Evolutionary conservation across 2,113 vertebrate species (phyloP), one percentile per base, ranked within the genome.

Genomic region (Oxyura jamaicensis): DNA sequence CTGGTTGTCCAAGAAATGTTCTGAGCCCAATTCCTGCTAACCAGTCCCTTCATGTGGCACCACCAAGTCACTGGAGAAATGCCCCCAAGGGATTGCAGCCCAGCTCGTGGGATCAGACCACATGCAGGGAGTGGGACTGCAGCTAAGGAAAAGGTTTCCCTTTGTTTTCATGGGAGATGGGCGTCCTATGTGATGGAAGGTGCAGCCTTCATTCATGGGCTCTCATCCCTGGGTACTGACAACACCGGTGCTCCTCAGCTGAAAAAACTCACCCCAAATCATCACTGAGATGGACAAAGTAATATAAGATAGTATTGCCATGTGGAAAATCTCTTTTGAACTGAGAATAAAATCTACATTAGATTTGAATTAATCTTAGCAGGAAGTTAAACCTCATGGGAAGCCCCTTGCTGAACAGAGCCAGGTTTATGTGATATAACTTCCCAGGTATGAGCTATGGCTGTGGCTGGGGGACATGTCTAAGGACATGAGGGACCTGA

Each of bases 51-150:
- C 68, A 10, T 0, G 1, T 22, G 35, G 69, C 79, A 7, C 17
- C 62, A 83, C 15, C 2, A 6, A 22, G 29, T 42, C 36, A 20
- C 10, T 52, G 53, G 50, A 28, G 8, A 16, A 19, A 23, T 39
- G 33, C 25, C 4, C 4, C n/a, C 28, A 6, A 0, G 2, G 33
- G 20, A 35, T 16, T 79, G 21, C 8, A 53, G 88, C 36, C 39
- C 28, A 10, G 18, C 35, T 48, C 31, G 17, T 33, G 72, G 53
- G 56, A 33, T 48, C n/a, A 35, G 65, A 41, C 17, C 58, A 59
- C 22, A 15, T 2, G 5, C 15, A 52, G 15, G 26, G 35, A 39
- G 7, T 19, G 28, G 11, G 41, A 18, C 35, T 68, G 56, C 33
- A 26, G 18, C 48, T 23, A 19, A 82, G 66, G 42, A 79, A 72